Base-by-base conservation (phyloP, 2,113 vertebrate genomes). In the Rhizomys pruinosus region DNA sequence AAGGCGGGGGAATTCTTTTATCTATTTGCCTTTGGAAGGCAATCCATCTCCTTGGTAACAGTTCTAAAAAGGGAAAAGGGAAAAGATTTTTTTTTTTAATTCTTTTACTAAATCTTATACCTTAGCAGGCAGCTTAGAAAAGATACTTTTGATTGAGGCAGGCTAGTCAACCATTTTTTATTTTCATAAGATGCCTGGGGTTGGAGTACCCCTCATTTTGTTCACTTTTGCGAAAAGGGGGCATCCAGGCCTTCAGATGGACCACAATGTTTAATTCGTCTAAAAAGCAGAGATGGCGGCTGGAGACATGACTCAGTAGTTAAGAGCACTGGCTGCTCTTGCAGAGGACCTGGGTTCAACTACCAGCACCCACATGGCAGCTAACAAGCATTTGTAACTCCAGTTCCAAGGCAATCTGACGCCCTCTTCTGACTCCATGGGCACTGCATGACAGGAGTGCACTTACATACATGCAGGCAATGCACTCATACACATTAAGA, bases 41-140 rank as follows among this genome's bases (percentile, higher is more conserved):
- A 97, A 96, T 94, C 89, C 77, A 87, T 97, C 96, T 97, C 97
- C 97, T 97, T 97, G 96, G 96, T 96, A 97, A 97, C 97, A 71
- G 95, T 87, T 94, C 93, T 97, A 89, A 96, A 97, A 96, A 96
- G 74, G 63, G 74, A 96, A 94, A 88, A 15, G 39, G 5, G 7
- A 20, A 1, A 13, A 2, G 29, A 23, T 22, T 0, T n/a, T n/a
- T n/a, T n/a, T n/a, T n/a, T n/a, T n/a, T n/a, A n/a, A n/a, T n/a
- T 1, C 32, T 55, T 95, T 80, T 92, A 94, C 76, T 96, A 78
- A 96, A 93, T 89, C 85, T 94, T 79, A 88, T 81, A 96, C 95
- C 89, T 95, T 93, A 93, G 79, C 73, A 93, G 47, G 73, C 55
- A 90, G 61, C 37, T 72, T 96, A 87, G 47, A 94, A 94, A 96